Conservation (phyloP, 2,888 invertebrate species). For the Mesorhabditis sp. region DNA sequence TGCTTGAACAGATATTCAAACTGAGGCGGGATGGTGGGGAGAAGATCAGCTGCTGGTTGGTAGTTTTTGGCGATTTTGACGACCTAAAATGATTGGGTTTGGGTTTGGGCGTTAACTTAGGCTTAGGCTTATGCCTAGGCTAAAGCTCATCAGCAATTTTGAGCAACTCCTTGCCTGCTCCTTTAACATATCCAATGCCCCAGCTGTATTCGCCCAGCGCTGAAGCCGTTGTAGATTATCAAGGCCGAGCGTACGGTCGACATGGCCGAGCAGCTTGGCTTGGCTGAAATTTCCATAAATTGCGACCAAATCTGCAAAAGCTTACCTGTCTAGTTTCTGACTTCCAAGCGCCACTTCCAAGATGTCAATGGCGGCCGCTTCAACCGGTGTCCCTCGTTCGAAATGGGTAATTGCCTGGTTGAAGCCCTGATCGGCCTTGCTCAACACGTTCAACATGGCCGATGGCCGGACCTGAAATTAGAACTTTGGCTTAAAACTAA, state of each 20-base stretch:
- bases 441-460: constrained; percentile 50
- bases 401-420: constrained; percentile 56
- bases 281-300: constrained; percentile 23
- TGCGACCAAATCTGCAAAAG: too few relatives aligned
- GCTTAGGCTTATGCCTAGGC: not conserved
- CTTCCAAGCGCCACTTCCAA: constrained; percentile 36
- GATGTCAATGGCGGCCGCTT: constrained; percentile 54
- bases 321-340: constrained; percentile 1
- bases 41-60: constrained; percentile 50
- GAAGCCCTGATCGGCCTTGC: constrained; percentile 53
- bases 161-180: constrained; percentile 42
- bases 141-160: not conserved
- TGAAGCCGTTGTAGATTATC: constrained; percentile 56
- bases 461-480: constrained; percentile 42
- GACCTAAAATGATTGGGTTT: constrained; percentile 37
- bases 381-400: constrained; percentile 54
- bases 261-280: constrained; percentile 54
- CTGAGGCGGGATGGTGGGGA: constrained; percentile 55
- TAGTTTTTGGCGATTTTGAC: constrained; percentile 55
- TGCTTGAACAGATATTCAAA: constrained; percentile 54
- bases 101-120: not conserved
- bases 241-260: constrained; percentile 55
- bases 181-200: constrained; percentile 56
- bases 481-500: not conserved
- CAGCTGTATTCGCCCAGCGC: constrained; percentile 57